phyloP scores from a whole-genome alignment of 2,797 vertebrate species.

The Hyperoplus lanceolatus region DNA sequence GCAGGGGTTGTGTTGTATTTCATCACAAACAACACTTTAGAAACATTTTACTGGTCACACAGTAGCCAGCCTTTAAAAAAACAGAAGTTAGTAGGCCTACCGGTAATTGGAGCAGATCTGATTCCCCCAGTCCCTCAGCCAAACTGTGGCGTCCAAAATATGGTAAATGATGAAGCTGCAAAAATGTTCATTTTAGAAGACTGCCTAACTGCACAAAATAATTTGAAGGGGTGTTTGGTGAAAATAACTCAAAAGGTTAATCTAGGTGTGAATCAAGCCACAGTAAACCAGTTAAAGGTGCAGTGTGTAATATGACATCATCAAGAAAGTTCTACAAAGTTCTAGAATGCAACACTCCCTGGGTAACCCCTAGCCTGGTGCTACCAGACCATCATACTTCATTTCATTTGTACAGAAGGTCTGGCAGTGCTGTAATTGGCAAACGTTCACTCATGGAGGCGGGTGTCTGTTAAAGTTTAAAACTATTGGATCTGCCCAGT shows the following conservation, averaged over 20 bases:
- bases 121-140: slow-evolving; percentile 24
- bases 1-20: background rate
- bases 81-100: background rate
- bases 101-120: slow-evolving; percentile 20
- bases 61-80: background rate
- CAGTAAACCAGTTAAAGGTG: background rate
- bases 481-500: too few relatives aligned
- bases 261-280: background rate
- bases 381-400: too few relatives aligned
- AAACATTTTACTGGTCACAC: slow-evolving; percentile 1
- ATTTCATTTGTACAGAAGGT: too few relatives aligned
- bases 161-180: slow-evolving; percentile 29
- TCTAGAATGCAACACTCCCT: too few relatives aligned
- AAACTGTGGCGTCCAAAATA: slow-evolving; percentile 25
- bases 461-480: too few relatives aligned
- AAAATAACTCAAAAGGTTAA: background rate
- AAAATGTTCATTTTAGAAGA: background rate
- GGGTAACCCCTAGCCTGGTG: too few relatives aligned
- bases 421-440: too few relatives aligned
- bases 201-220: background rate
- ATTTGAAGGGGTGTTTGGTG: background rate
- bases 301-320: too few relatives aligned
- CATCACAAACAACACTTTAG: background rate
- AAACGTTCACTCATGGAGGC: too few relatives aligned
- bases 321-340: too few relatives aligned